Base-by-base conservation (phyloP, 2,113 vertebrate genomes). In the Motacilla tschutschensis region DNA sequence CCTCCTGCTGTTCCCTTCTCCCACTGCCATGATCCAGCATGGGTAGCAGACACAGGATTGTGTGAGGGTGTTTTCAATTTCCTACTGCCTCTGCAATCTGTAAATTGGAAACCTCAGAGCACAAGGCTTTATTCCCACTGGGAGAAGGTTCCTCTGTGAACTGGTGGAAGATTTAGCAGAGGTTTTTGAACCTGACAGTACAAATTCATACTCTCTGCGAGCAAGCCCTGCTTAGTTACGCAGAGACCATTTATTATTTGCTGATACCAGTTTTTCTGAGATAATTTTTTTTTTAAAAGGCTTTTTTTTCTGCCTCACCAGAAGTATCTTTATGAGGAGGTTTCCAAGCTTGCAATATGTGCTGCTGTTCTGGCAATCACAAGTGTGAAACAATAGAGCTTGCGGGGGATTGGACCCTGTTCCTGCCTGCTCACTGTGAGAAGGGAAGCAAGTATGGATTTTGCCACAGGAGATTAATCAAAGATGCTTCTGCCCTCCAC, bases 391-490 rank as follows among this genome's bases (percentile, higher is more conserved):
- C 50, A 47, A 21, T 35, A 14, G 5, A 63, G 54, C 40, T 64
- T 0, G 0, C 36, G 12, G 51, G 9, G 21, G 66, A 50, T 17
- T 43, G 33, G 29, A 59, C n/a, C 60, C 35, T 29, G 4, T 85
- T 93, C 91, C 92, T 85, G 79, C 86, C 79, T 29, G 5, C 79
- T 88, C 69, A n/a, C 94, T 91, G 78, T 67, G 81, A 87, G 86
- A 94, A 91, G 92, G 94, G 88, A 94, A 90, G 77, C 88, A 89
- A 83, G 53, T 74, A 87, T 4, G 28, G 82, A 81, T 93, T 92
- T 89, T 93, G 93, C 91, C 93, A 86, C 83, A 79, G 87, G 91
- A 95, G 94, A 93, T 80, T 83, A 96, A 89, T 84, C 85, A 79
- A 87, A 91, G 69, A 91, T 69, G 76, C 87, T 89, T 89, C 92